Evolutionary conservation across 1,140 invertebrate genomes (phyloP).

Genomic region (Aricia agestis): DNA sequence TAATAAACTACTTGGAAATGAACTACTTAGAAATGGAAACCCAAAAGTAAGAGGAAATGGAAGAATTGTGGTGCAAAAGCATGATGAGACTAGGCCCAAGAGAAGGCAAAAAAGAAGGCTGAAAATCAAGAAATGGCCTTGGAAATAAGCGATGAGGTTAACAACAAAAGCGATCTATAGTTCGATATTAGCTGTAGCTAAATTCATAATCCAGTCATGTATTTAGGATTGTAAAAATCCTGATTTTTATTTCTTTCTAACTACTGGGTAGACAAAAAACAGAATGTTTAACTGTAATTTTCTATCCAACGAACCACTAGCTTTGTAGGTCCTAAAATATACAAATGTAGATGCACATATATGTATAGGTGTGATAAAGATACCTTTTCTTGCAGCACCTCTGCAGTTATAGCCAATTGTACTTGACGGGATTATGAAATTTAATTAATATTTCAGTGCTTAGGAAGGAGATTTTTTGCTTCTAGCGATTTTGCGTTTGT

Average conservation of each 20-base stretch:
- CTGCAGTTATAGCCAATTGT: neutral
- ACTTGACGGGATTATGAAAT: neutral
- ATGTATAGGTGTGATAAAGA: too few relatives aligned
- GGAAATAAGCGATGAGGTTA: neutral
- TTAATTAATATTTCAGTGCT: neutral
- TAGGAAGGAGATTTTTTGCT: neutral
- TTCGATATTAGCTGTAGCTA: neutral
- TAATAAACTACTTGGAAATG: too few relatives aligned
- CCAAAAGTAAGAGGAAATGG: neutral
- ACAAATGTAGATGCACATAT: too few relatives aligned
- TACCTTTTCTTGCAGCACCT: neutral
- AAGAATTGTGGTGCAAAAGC: neutral
- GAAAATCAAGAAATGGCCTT: neutral
- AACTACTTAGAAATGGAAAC: neutral
- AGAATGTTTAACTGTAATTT: too few relatives aligned
- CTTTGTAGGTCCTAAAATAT: too few relatives aligned
- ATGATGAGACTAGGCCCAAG: neutral
- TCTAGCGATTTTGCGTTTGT: slow-evolving; percentile 10
- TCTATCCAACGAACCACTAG: too few relatives aligned
- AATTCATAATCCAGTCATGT: neutral
- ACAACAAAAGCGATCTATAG: neutral
- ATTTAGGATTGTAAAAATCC: neutral
- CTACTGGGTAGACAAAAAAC: too few relatives aligned
- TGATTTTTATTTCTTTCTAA: neutral
- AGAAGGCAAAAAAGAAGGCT: neutral